Base-by-base conservation (phyloP, 2,797 vertebrate genomes). In the Nothura maculosa region DNA sequence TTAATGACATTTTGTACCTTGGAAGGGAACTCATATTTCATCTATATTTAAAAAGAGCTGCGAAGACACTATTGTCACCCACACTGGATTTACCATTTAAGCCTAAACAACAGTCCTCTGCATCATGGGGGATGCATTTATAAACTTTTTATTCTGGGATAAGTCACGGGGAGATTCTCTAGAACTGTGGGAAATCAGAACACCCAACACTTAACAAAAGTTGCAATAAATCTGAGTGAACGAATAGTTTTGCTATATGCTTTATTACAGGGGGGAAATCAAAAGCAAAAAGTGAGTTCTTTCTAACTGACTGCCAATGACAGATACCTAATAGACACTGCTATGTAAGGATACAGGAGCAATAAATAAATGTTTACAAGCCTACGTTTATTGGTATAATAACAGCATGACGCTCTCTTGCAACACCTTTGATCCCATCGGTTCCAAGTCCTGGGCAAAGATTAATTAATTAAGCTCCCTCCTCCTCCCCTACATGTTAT, bases 1-100 rank as follows among this genome's bases (percentile, higher is more conserved):
- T 97, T 96, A 98, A 98, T 98, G 96, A 97, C 96, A 95, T 98
- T 98, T 97, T 94, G 94, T 97, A 98, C 97, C 97, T 98, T 97
- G 85, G 91, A 97, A 97, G 92, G 97, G 97, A 97, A 96, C 96
- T 97, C 97, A 54, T 98, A 97, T 97, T 97, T 97, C 97, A 97
- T 96, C 79, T 62, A 85, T 96, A 95, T 97, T 97, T 98, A 58
- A 97, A 96, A 97, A 94, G 87, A 96, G 50, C 76, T 93, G 87
- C 76, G 91, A 95, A 95, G 93, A 97, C 38, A 74, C 48, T 93
- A 91, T 90, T 96, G 88, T 96, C 90, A 61, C 95, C 92, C 80
- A 63, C 92, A 54, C 28, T 89, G 72, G 69, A 93, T 96, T 94
- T 96, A 95, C 55, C 32, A 45, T 85, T 95, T 91, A 76, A 82